These are phyloP conservation scores for Drosophila kanapiae DNA, from an alignment of 1,140 invertebrate species.

Conservation along the genomic window DNA sequence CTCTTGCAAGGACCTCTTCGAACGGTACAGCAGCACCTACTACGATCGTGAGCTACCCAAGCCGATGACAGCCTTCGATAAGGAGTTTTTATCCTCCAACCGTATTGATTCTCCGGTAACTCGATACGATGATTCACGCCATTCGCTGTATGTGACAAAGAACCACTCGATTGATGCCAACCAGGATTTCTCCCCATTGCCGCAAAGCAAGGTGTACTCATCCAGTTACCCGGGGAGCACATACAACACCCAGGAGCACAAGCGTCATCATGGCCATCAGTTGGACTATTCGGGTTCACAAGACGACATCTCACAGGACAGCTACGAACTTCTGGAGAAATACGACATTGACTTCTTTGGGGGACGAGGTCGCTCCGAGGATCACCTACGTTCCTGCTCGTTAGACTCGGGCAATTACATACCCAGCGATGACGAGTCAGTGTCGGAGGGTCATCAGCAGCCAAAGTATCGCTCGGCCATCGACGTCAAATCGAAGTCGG, in stretches of 20 bases:
- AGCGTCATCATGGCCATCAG: slow-evolving; percentile 88
- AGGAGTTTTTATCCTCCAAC: slow-evolving; percentile 84
- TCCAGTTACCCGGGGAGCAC: slow-evolving; percentile 94
- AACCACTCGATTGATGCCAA: slow-evolving; percentile 83
- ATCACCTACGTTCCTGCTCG: slow-evolving; percentile 88
- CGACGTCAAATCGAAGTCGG: slow-evolving; percentile 87
- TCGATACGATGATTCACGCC: slow-evolving; percentile 90
- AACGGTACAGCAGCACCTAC: slow-evolving; percentile 62
- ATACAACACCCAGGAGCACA: slow-evolving; percentile 86
- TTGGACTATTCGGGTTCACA: slow-evolving; percentile 90
- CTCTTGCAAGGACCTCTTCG: slow-evolving; percentile 91
- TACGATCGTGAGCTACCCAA: slow-evolving; percentile 72
- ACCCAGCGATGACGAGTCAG: slow-evolving; percentile 88
- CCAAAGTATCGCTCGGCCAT: slow-evolving; percentile 84
- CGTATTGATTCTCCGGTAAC: slow-evolving; percentile 91
- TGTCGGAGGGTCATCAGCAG: slow-evolving; percentile 85
- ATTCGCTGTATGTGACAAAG: slow-evolving; percentile 86
- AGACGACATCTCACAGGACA: slow-evolving; percentile 95
- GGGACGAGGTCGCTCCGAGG: slow-evolving; percentile 76
- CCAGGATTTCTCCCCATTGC: slow-evolving; percentile 77
- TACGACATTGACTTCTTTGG: slow-evolving; percentile 88
- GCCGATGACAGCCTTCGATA: slow-evolving; percentile 80
- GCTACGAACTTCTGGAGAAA: slow-evolving; percentile 93
- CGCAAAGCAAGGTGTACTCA: slow-evolving; percentile 89
- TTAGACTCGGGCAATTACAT: slow-evolving; percentile 90